Evolutionary conservation across 2,113 vertebrate species (phyloP), one percentile per base, ranked within the genome.

Genomic region (Tringa solitaria): DNA sequence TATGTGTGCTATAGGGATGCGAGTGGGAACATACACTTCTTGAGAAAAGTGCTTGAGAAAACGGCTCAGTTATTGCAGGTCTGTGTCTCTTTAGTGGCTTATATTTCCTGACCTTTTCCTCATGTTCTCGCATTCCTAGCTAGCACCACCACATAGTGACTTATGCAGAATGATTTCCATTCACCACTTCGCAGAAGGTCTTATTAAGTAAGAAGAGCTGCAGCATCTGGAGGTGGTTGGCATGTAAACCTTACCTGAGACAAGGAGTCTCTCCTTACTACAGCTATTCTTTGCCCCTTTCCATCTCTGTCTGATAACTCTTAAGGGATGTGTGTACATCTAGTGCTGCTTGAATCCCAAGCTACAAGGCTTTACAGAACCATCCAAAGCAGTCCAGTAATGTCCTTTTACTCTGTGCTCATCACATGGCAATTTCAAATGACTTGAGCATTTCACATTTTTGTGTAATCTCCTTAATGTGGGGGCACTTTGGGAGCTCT

Each of bases 401-500:
- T 96, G 95, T 51, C 89, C 77, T 91, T 93, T 79, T 92, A 86
- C 85, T 67, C 57, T 61, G 24, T 60, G 57, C 82, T 57, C 85
- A 84, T 91, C 91, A 77, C 75, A 87, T 90, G 94, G 60, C 28
- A 1, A 78, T 83, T 96, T 96, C 75, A 96, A 95, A 96, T 97
- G 72, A 76, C 93, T 97, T n/a, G 85, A 96, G 68, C 92, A 88
- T 89, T 97, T 97, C 89, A 91, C 93, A 97, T 98, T 97, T 97
- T 97, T 97, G 37, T 81, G 74, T 97, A 97, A 97, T 96, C 93
- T 95, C 84, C 89, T 97, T 97, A 97, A 89, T 95, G 80, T 95
- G 72, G 64, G 73, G 84, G 72, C 54, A 95, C 81, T 93, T 94
- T 18, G 39, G 46, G 59, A 93, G 84, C 70, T 96, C 96, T 86